Evolutionary conservation across 2,797 vertebrate species (phyloP).

Genomic region (Poecilia gillii): DNA sequence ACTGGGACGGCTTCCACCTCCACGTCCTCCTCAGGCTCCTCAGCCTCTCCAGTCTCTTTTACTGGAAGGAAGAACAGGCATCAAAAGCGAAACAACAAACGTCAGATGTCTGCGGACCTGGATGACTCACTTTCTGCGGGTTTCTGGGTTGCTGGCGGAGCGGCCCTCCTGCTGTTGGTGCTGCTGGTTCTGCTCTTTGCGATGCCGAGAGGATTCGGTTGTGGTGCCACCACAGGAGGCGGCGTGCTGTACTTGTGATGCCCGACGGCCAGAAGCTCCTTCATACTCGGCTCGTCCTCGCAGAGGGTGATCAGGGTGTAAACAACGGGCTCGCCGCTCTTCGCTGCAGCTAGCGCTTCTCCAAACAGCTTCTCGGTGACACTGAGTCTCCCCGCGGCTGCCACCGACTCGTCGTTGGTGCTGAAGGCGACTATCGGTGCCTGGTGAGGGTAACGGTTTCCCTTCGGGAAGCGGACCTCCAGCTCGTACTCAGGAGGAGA

Average conservation of each 20-base stretch:
- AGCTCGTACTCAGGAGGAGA: slow-evolving; percentile 87
- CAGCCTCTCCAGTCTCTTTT: slow-evolving; percentile 72
- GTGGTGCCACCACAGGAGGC: slow-evolving; percentile 68
- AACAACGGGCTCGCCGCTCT: slow-evolving; percentile 86
- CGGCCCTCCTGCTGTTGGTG: slow-evolving; percentile 41
- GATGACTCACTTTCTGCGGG: slow-evolving; percentile 61
- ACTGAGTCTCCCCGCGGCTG: slow-evolving; percentile 86
- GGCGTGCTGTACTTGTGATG: slow-evolving; percentile 91
- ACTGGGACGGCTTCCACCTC: slow-evolving; percentile 81
- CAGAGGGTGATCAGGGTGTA: slow-evolving; percentile 90
- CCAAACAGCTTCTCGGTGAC: slow-evolving; percentile 90
- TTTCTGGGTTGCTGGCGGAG: slow-evolving; percentile 41
- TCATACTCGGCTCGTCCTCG: slow-evolving; percentile 87
- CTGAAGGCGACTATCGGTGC: slow-evolving; percentile 93
- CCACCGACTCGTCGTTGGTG: slow-evolving; percentile 87
- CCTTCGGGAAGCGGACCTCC: slow-evolving; percentile 90
- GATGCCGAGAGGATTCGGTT: slow-evolving; percentile 30
- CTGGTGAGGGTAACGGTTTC: slow-evolving; percentile 92
- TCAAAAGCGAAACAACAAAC: background rate
- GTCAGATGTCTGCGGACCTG: background rate
- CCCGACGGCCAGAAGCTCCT: slow-evolving; percentile 79
- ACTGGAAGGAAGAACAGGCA: slow-evolving; percentile 32
- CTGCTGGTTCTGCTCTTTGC: slow-evolving; percentile 54
- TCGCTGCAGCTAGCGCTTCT: slow-evolving; percentile 86
- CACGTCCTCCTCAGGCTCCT: slow-evolving; percentile 75